Evolutionary conservation across 2,797 vertebrate species (phyloP).

Genomic region (Leptodactylus fallax): DNA sequence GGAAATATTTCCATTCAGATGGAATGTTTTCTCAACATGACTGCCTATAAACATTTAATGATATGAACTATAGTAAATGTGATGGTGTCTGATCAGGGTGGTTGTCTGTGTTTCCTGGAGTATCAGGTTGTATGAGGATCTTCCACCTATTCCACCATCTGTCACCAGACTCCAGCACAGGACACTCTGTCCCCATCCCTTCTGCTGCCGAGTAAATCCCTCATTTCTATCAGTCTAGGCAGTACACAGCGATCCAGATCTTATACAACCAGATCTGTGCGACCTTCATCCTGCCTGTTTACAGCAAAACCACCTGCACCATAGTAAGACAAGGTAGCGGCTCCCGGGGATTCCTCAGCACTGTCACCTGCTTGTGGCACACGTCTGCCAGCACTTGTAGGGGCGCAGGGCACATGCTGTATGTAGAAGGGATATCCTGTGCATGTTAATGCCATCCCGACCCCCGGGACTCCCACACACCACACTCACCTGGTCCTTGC

Average conservation of each 20-base stretch:
- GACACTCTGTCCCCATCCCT: background rate
- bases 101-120: background rate
- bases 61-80: background rate
- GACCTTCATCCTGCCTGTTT: background rate
- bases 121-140: background rate
- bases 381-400: too few species aligned
- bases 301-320: background rate
- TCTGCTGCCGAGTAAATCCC: constrained; percentile 4
- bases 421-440: too few species aligned
- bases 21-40: too few species aligned
- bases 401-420: too few species aligned
- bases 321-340: background rate
- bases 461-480: background rate
- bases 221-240: background rate
- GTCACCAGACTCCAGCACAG: background rate
- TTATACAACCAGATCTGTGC: background rate
- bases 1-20: background rate
- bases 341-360: background rate
- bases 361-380: background rate
- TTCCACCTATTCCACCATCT: background rate
- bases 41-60: background rate
- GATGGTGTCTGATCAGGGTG: background rate
- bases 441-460: too few species aligned
- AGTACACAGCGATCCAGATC: background rate
- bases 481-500: constrained; percentile 45